Percentiles rank a stretch among this genome's conserved stretches.
These are phyloP conservation scores for Cephonodes hylas DNA, from an alignment of 2,888 invertebrate genomes.

Conservation along the genomic window DNA sequence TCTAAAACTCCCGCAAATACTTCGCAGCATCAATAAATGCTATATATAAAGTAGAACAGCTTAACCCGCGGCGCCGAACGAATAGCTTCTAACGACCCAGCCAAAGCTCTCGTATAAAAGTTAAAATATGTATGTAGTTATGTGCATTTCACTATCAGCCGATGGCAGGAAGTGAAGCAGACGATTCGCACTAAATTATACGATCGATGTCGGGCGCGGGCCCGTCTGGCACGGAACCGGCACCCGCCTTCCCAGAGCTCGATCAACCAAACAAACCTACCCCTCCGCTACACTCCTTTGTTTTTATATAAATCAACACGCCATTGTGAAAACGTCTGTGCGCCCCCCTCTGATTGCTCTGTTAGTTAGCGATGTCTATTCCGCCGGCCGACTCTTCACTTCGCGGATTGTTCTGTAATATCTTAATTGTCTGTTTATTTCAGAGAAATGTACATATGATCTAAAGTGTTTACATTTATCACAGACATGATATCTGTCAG, in stretches of 20 bases:
- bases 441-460: background rate
- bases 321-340: background rate
- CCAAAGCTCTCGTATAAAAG: background rate
- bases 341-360: background rate
- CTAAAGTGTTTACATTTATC: background rate
- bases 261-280: background rate
- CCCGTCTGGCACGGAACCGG: constrained; percentile 49
- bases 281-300: background rate
- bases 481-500: background rate
- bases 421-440: background rate
- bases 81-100: background rate
- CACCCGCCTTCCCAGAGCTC: constrained; percentile 19
- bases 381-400: background rate
- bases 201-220: constrained; percentile 56
- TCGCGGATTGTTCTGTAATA: background rate
- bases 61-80: too few species aligned
- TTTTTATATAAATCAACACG: background rate
- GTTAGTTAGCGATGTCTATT: background rate
- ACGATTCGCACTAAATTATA: constrained; percentile 58
- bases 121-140: background rate
- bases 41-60: too few species aligned
- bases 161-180: constrained; percentile 46
- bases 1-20: too few species aligned
- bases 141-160: background rate
- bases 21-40: too few species aligned